A percentile compares a stretch with the other conserved stretches of the same genome.
phyloP scores from a whole-genome alignment of 1,140 invertebrate genomes.

The Platyscapa corneri region DNA sequence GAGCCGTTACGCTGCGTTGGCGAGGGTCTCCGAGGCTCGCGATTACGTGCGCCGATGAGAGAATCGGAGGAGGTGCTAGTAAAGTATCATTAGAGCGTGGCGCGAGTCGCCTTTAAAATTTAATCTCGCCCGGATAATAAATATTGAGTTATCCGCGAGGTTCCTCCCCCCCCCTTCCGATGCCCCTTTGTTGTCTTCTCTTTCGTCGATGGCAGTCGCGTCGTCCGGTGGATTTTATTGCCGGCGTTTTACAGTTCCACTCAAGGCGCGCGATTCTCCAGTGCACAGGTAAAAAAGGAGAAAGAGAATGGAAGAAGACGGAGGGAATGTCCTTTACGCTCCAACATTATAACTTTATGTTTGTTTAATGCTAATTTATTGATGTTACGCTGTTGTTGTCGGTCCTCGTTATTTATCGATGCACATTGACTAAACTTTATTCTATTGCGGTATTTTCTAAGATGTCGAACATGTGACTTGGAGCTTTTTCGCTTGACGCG shows the following conservation, averaged over 20 bases:
- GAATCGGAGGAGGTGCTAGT: conserved; percentile 15
- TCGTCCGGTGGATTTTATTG: conserved; percentile 24
- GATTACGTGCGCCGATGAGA: neutral
- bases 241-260: conserved; percentile 20
- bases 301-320: too few species aligned
- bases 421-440: neutral
- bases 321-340: conserved; percentile 1
- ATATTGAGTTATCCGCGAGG: conserved; percentile 18
- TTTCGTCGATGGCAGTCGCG: neutral
- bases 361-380: conserved; percentile 36
- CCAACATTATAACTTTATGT: conserved; percentile 34
- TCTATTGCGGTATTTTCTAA: neutral
- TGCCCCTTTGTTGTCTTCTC: neutral
- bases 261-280: neutral
- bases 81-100: conserved; percentile 30
- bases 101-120: conserved; percentile 37
- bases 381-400: neutral
- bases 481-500: neutral
- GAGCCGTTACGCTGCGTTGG: conserved; percentile 9
- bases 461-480: neutral
- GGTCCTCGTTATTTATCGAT: conserved; percentile 26
- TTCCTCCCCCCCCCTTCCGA: too few species aligned
- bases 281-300: neutral
- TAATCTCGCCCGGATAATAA: conserved; percentile 34
- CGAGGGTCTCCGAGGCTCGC: neutral